Base-by-base conservation (phyloP, 2,113 vertebrate species). In the Thryonomys swinderianus region DNA sequence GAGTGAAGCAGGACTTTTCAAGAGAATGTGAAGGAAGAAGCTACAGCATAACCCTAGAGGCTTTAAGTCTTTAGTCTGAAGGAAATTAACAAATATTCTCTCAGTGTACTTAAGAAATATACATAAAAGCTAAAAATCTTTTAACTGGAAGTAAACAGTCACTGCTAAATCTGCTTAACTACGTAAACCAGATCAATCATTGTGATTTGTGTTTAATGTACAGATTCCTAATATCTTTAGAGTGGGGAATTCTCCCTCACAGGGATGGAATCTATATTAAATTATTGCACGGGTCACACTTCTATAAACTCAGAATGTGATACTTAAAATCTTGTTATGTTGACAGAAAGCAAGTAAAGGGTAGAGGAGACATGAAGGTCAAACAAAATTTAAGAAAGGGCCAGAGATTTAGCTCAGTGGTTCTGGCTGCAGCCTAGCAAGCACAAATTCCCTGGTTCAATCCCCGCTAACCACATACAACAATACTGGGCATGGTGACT, bases 121-220 rank as follows among this genome's bases (percentile, higher is more conserved):
- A 10, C 4, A 53, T 32, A 64, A 27, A 20, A 71, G 18, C 83
- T 37, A 62, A 91, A 82, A 0, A 73, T 17, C 30, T 20, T 79
- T 90, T 88, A 90, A 88, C 13, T 67, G 30, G 55, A 79, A 78
- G 85, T 88, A 14, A 66, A 78, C 79, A 95, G 11, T 84, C 66
- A 62, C 42, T 11, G 2, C 8, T 53, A 57, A 90, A 48, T 53
- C 61, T 90, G 48, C 88, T 85, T 79, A 88, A 30, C 6, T n/a
- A 45, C 16, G 81, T 27, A 21, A 71, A 62, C 55, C 34, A 85
- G 40, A 67, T 45, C 40, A 86, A 8, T 11, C 61, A 14, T 59
- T 61, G 40, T 32, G 79, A n/a, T 59, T 74, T 88, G 18, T 93
- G 73, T 7, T 57, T 73, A 93, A 76, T 66, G 8, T 23, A 0